These are phyloP conservation scores for Lissonota sp. DNA, from an alignment of 2,888 invertebrate genomes.

Conservation along the genomic window DNA sequence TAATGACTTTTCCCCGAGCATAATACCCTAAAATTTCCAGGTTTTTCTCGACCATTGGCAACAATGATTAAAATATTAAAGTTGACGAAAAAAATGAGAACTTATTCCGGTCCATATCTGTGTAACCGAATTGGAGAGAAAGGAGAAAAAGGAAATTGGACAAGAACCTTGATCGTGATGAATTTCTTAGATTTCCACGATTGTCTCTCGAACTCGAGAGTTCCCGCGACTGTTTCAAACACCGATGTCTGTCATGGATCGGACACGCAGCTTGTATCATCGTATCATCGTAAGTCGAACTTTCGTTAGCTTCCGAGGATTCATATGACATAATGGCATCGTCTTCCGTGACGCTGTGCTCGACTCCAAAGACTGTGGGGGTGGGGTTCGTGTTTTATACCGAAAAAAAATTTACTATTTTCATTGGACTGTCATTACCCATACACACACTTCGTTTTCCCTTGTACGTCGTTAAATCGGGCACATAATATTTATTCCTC, in stretches of 20 bases:
- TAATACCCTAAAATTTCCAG: too few species aligned
- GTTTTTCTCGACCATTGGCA: too few species aligned
- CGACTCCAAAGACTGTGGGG: conserved; percentile 75
- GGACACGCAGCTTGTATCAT: conserved; percentile 78
- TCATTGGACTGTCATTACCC: conserved; percentile 15
- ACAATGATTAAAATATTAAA: neutral
- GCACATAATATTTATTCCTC: too few species aligned
- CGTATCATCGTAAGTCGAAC: conserved; percentile 67
- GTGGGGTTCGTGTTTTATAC: conserved; percentile 54
- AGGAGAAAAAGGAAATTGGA: conserved; percentile 27
- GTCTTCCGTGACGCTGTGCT: conserved; percentile 75
- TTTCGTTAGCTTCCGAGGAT: conserved; percentile 71
- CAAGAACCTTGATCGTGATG: conserved; percentile 68
- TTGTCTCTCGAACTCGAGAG: conserved; percentile 75
- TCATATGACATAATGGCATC: conserved; percentile 66
- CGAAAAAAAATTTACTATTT: conserved; percentile 40
- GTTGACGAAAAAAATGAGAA: conserved; percentile 10
- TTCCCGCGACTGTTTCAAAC: conserved; percentile 79
- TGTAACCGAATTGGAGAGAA: conserved; percentile 55
- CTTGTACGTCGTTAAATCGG: neutral
- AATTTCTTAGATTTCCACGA: conserved; percentile 64
- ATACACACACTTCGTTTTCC: conserved; percentile 45
- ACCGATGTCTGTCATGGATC: conserved; percentile 78
- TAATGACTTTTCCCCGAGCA: too few species aligned
- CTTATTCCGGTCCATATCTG: conserved; percentile 65